A percentile compares a stretch with the other conserved stretches of the same genome.
These are phyloP conservation scores for Anoura caudifer DNA, from an alignment of 2,113 vertebrate genomes.

Conservation along the genomic window DNA sequence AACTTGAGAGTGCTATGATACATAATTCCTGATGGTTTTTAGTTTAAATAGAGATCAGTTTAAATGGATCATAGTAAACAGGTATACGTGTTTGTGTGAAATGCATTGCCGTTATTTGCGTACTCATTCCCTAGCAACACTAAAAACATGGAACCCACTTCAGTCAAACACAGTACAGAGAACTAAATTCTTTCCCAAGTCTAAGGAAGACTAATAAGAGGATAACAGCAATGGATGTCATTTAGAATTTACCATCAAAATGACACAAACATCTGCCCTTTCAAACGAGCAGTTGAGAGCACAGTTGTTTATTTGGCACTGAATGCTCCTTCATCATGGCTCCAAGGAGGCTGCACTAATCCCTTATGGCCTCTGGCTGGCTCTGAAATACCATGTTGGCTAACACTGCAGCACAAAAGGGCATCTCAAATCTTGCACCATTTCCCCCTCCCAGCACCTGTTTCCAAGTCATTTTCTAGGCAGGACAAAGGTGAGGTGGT, in stretches of 20 bases:
- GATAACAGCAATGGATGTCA: not conserved
- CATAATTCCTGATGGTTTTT: not conserved
- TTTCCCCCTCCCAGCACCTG: constrained; percentile 1
- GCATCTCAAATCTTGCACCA: not conserved
- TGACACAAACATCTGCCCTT: not conserved
- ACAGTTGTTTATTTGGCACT: constrained; percentile 8
- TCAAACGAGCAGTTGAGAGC: not conserved
- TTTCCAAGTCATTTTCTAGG: not conserved
- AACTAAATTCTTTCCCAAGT: not conserved
- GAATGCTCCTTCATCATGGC: not conserved
- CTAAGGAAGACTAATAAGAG: not conserved
- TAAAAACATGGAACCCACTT: not conserved
- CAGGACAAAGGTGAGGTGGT: constrained; percentile 3
- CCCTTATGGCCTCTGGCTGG: not conserved
- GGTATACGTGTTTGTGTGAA: not conserved
- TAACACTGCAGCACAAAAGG: not conserved
- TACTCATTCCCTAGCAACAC: constrained; percentile 13
- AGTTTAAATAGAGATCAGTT: not conserved
- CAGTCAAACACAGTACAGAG: not conserved
- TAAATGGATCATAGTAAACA: not conserved
- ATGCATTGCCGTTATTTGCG: not conserved
- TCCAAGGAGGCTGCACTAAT: not conserved
- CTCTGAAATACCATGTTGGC: not conserved
- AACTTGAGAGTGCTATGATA: not conserved
- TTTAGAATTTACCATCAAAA: not conserved